A percentile compares a stretch with the other conserved stretches of the same genome.
phyloP scores from a whole-genome alignment of 2,113 vertebrate genomes.

The Pelvicachromis taeniatus region DNA sequence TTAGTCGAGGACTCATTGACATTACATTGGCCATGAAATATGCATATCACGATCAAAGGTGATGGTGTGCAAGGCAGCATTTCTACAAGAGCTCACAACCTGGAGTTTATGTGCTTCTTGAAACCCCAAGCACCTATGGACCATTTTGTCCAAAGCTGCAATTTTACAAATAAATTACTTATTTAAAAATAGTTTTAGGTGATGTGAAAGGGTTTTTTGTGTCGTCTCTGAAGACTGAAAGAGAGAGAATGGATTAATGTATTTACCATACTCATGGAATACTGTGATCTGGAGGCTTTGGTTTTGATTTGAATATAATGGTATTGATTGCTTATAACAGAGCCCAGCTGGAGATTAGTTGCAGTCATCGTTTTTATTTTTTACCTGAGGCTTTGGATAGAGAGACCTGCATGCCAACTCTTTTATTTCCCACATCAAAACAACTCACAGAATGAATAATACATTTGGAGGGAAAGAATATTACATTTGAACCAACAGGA shows the following conservation, averaged over 20 bases:
- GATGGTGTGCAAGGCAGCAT: conserved; percentile 47
- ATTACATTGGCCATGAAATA: conserved; percentile 75
- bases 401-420: conserved; percentile 28
- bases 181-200: not conserved
- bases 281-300: conserved; percentile 11
- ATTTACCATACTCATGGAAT: not conserved
- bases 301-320: conserved; percentile 24
- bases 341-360: conserved; percentile 27
- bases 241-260: not conserved
- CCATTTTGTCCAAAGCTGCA: not conserved
- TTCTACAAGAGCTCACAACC: conserved; percentile 48
- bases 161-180: not conserved
- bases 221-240: not conserved
- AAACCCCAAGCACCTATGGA: conserved; percentile 10
- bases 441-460: conserved; percentile 43
- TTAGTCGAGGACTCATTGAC: conserved; percentile 70
- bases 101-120: conserved; percentile 36
- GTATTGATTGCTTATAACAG: conserved; percentile 28
- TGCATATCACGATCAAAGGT: conserved; percentile 73
- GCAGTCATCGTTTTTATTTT: conserved; percentile 15
- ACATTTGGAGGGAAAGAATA: conserved; percentile 17
- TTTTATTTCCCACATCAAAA: conserved; percentile 55
- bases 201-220: not conserved
- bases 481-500: conserved; percentile 32
- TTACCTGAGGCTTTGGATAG: conserved; percentile 32